phyloP scores from a whole-genome alignment of 2,113 vertebrate species.

The Struthio camelus region DNA sequence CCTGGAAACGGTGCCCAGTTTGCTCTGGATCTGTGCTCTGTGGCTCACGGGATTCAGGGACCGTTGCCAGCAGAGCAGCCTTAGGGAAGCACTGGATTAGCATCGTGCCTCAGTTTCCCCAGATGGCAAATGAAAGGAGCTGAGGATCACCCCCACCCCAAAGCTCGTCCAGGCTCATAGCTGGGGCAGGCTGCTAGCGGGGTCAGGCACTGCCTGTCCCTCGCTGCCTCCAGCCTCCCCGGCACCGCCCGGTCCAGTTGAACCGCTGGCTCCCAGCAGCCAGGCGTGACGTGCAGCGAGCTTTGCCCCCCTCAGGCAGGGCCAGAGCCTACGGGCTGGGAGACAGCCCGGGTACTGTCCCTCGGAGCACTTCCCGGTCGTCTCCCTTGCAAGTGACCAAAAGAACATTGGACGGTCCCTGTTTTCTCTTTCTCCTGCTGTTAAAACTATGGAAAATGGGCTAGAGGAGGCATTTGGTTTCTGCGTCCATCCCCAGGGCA shows the following conservation, averaged over 20 bases:
- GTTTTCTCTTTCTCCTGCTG: neutral
- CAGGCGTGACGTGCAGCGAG: neutral
- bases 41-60: neutral
- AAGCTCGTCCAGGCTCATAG: rapidly evolving
- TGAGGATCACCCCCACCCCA: neutral
- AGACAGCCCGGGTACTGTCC: neutral
- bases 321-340: neutral
- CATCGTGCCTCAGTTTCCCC: neutral
- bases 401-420: neutral
- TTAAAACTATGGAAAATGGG: neutral
- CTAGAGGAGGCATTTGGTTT: neutral
- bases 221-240: too few species aligned
- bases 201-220: neutral
- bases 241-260: too few species aligned
- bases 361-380: neutral
- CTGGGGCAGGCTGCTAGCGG: too few species aligned
- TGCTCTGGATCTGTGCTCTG: rapidly evolving
- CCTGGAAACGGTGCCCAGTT: neutral
- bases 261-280: too few species aligned
- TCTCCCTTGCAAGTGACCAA: neutral
- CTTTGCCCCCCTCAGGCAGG: neutral
- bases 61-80: neutral
- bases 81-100: neutral
- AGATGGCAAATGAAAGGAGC: neutral
- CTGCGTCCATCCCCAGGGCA: neutral